These are phyloP conservation scores for Euzophera pinguis DNA, from an alignment of 2,888 invertebrate genomes.

Conservation along the genomic window DNA sequence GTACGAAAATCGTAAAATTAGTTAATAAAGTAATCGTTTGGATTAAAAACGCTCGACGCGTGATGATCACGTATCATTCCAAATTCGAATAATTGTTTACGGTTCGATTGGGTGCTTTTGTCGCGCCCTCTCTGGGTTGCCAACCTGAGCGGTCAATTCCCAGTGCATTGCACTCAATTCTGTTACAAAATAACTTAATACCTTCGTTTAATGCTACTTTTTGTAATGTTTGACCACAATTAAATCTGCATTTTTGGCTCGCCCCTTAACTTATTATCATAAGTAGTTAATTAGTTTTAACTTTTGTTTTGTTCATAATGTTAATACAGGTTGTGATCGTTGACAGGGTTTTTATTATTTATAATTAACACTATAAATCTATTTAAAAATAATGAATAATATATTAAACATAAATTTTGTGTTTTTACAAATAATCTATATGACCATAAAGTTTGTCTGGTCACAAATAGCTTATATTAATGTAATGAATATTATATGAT, in stretches of 20 bases:
- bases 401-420: too few species aligned
- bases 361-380: too few species aligned
- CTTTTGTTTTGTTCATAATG: constrained; percentile 40
- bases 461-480: background rate
- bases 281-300: constrained; percentile 68
- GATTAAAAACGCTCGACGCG: constrained; percentile 35
- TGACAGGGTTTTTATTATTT: too few species aligned
- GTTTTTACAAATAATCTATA: too few species aligned
- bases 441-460: too few species aligned
- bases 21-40: constrained; percentile 40
- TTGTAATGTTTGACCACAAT: constrained; percentile 60
- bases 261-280: constrained; percentile 60
- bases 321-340: background rate
- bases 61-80: constrained; percentile 50
- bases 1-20: constrained; percentile 33
- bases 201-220: constrained; percentile 54
- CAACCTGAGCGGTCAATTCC: constrained; percentile 60
- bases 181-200: constrained; percentile 66
- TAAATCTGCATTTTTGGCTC: constrained; percentile 55
- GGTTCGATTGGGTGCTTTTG: constrained; percentile 49
- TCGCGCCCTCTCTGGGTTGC: constrained; percentile 47
- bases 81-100: constrained; percentile 60
- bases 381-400: too few species aligned
- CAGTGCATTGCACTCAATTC: constrained; percentile 71
- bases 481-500: background rate